Conservation (phyloP, 2,113 vertebrate species). For the Pantherophis guttatus region DNA sequence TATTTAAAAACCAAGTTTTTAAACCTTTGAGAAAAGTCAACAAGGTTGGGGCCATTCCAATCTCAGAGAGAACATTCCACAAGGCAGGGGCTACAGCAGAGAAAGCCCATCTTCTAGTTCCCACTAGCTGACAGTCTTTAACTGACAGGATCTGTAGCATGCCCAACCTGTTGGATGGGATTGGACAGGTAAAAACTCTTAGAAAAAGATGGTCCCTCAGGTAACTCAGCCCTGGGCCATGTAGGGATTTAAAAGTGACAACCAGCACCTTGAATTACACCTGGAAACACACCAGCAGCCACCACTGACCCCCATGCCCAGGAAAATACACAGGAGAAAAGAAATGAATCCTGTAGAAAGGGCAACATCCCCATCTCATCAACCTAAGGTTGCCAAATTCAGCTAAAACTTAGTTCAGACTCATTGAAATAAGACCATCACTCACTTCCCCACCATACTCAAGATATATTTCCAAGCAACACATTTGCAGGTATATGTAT, state of each 20-base stretch:
- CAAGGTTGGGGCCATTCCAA: background rate
- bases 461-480: background rate
- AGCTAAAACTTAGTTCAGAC: background rate
- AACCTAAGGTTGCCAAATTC: background rate
- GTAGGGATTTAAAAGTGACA: background rate
- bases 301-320: background rate
- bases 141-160: background rate
- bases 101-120: background rate
- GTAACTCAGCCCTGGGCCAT: background rate
- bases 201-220: background rate
- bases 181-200: background rate
- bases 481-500: background rate
- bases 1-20: background rate
- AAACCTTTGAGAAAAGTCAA: background rate
- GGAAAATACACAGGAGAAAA: background rate
- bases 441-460: background rate
- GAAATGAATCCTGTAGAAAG: background rate
- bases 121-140: background rate
- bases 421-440: background rate
- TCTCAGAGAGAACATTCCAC: background rate
- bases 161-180: background rate
- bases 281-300: background rate
- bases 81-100: background rate
- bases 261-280: background rate
- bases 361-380: background rate